Conservation (phyloP, 2,113 vertebrate species). For the Colossoma macropomum region DNA sequence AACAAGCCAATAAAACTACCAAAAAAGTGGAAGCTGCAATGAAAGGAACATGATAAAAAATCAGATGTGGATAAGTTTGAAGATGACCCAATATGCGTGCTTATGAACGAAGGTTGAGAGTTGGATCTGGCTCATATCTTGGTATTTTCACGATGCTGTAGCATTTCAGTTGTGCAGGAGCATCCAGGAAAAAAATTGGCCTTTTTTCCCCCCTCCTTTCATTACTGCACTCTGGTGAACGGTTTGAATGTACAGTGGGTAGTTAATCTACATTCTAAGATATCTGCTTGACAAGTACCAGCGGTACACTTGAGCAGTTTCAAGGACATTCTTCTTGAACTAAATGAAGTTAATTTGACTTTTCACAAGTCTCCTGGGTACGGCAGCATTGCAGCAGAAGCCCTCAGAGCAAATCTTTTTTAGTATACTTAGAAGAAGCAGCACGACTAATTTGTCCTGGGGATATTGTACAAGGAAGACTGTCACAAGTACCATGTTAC, state of each 20-base stretch:
- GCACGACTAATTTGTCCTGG: slow-evolving; percentile 76
- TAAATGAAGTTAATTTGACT: slow-evolving; percentile 83
- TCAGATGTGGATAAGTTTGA: background rate
- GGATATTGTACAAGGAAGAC: slow-evolving; percentile 73
- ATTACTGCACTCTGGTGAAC: slow-evolving; percentile 10
- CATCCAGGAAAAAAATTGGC: background rate
- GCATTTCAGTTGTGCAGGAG: background rate
- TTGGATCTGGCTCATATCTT: background rate
- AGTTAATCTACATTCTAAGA: slow-evolving; percentile 60
- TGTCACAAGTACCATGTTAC: slow-evolving; percentile 69
- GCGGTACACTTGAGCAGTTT: slow-evolving; percentile 72
- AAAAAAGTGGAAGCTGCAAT: slow-evolving; percentile 24
- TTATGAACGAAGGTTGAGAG: background rate
- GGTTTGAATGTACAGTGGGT: slow-evolving; percentile 43
- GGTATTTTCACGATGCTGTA: slow-evolving; percentile 6
- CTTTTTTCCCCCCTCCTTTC: background rate
- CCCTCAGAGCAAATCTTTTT: slow-evolving; percentile 66
- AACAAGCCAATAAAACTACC: slow-evolving; percentile 3
- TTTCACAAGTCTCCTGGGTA: slow-evolving; percentile 73
- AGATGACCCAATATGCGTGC: background rate
- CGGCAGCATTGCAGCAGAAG: slow-evolving; percentile 64
- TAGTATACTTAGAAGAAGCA: slow-evolving; percentile 67
- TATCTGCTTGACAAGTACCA: slow-evolving; percentile 70
- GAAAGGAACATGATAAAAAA: background rate
- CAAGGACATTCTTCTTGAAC: slow-evolving; percentile 78